Evolutionary conservation across 2,113 vertebrate genomes (phyloP), one percentile per base, ranked within the genome.

Genomic region (Tor tambroides): DNA sequence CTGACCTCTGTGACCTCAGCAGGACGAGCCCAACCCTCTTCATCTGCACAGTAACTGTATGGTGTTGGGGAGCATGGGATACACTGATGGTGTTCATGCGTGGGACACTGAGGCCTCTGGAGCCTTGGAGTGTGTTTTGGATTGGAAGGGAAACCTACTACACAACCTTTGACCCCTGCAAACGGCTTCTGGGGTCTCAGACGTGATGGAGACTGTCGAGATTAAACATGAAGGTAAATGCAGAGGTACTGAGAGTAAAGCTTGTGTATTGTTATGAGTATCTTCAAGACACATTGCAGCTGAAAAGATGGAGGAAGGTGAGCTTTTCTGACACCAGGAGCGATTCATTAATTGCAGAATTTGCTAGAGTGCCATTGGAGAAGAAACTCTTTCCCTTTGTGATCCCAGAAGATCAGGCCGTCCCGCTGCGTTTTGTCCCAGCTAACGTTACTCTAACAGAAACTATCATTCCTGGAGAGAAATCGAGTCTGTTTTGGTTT

Each of bases 371-470:
- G 17, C 35, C 87, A 1, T 21, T 35, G 4, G 6, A n/a, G 6
- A 35, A 9, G 1, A 41, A 46, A 9, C 54, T 88, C 3, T 78
- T 86, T 41, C 87, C 87, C 0, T 78, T 88, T 19, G 26, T 88
- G 26, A 38, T 86, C 26, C 78, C 84, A 72, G 65, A 46, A 51
- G 72, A 88, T 2, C 12, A 2, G 0, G 26, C 76, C 9, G 9
- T 38, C 23, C 6, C 30, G 0, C n/a, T 88, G 35, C 59, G 79
- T 23, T 32, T 88, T 5, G 21, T 63, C 14, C 84, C 87, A 49
- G 71, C 12, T 21, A 35, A 86, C 0, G 5, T 83, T 21, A 51
- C 5, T 10, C 14, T 59, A 3, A 35, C n/a, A 69, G 7, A 77
- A 59, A 4, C 43, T 35, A 1, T 43, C 11, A 2, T 43, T 82